Conservation (phyloP, 2,113 vertebrate genomes). For the Actenoides lindsayi region DNA sequence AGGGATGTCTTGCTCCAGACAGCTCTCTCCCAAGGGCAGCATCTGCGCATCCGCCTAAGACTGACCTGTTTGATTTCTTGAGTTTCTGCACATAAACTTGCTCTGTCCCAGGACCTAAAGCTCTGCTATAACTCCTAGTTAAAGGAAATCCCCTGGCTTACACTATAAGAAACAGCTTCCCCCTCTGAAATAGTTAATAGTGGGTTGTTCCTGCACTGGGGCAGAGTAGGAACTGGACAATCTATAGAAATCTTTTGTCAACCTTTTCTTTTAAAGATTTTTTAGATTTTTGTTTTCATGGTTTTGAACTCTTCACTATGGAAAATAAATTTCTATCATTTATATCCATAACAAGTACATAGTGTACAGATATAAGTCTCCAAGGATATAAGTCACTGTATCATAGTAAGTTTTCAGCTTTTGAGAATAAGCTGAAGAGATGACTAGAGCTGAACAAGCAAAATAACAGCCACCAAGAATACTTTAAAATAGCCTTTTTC, state of each 20-base stretch:
- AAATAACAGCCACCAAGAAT: background rate
- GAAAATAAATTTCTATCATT: background rate
- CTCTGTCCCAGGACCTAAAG: background rate
- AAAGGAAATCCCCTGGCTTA: background rate
- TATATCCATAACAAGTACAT: background rate
- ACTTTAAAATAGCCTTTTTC: background rate
- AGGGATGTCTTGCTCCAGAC: rapidly evolving
- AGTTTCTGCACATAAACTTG: background rate
- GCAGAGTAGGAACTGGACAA: background rate
- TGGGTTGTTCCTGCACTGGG: background rate
- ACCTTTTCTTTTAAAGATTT: background rate
- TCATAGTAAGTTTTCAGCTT: background rate
- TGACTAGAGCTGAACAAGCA: background rate
- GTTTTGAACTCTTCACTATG: background rate
- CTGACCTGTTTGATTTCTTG: background rate
- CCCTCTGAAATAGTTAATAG: background rate
- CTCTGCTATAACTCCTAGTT: background rate
- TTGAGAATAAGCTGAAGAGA: background rate
- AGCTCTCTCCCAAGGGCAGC: background rate
- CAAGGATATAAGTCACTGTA: background rate
- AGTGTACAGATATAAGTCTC: background rate
- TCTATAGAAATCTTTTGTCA: background rate
- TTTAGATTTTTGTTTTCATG: background rate
- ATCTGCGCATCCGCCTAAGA: too few relatives aligned
- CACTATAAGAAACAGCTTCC: background rate